These are phyloP conservation scores for Siderastrea radians DNA, from an alignment of 92 coral and sea anemone species.

Conservation along the genomic window DNA sequence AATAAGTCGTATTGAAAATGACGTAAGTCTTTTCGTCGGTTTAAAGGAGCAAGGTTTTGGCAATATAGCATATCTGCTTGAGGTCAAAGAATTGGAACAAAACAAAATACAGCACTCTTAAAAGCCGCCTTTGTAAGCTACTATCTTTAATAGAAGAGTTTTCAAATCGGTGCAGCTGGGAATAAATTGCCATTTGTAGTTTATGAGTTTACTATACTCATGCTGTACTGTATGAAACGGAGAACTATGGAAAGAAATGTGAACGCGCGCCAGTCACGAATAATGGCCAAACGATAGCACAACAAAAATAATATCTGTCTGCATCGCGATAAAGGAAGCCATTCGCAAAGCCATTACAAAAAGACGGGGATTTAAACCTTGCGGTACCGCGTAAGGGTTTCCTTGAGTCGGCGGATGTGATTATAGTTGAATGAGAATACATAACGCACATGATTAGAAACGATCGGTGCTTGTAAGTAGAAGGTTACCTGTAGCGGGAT, in stretches of 20 bases:
- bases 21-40: not conserved
- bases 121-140: not conserved
- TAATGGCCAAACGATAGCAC: not conserved
- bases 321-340: conserved; percentile 13
- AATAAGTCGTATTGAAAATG: not conserved
- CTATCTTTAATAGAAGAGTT: not conserved
- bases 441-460: not conserved
- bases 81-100: not conserved
- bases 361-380: not conserved
- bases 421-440: not conserved
- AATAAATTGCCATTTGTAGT: not conserved
- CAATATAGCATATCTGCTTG: not conserved
- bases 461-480: not conserved
- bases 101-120: not conserved
- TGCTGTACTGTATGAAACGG: not conserved
- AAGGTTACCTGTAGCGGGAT: conserved; percentile 97
- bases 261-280: not conserved
- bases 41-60: not conserved
- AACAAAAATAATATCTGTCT: not conserved
- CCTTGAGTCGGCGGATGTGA: not conserved
- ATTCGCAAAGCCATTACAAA: not conserved
- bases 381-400: not conserved
- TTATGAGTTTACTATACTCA: not conserved
- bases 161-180: not conserved
- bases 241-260: not conserved